phyloP scores from a whole-genome alignment of 2,797 vertebrate genomes.

The Alcedo quadribrachys region DNA sequence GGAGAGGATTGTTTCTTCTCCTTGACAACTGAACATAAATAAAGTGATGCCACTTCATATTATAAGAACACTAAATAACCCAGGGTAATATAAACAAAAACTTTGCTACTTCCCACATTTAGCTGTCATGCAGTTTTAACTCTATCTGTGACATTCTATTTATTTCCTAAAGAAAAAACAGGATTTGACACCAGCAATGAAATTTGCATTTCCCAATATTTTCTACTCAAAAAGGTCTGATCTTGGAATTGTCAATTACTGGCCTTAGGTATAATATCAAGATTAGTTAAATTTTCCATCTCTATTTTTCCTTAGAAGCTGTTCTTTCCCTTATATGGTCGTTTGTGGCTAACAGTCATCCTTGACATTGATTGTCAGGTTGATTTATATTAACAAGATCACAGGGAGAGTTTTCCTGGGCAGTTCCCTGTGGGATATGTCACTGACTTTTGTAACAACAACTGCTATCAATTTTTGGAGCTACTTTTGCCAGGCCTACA shows the following conservation, averaged over 20 bases:
- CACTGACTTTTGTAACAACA: conserved; percentile 13
- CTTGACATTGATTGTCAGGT: conserved; percentile 48
- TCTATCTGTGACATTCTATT: neutral
- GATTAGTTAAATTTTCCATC: neutral
- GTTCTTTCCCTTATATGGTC: neutral
- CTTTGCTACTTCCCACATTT: neutral
- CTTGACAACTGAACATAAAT: conserved; percentile 6
- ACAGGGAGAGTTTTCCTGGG: conserved; percentile 5
- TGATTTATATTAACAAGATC: conserved; percentile 42
- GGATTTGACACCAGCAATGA: neutral
- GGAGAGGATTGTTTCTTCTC: neutral
- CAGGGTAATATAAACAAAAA: conserved; percentile 5
- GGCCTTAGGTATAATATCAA: neutral
- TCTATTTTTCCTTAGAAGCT: neutral
- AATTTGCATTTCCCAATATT: neutral
- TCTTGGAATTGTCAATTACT: neutral
- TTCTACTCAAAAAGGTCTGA: neutral
- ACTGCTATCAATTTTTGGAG: neutral
- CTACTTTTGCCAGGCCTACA: neutral
- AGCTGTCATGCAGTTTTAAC: neutral
- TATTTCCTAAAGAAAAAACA: neutral
- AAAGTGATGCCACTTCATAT: neutral
- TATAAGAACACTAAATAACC: neutral
- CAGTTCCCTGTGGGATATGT: conserved; percentile 5
- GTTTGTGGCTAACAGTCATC: conserved; percentile 1